Conservation (phyloP, 2,797 vertebrate species). For the Microhierax caerulescens region DNA sequence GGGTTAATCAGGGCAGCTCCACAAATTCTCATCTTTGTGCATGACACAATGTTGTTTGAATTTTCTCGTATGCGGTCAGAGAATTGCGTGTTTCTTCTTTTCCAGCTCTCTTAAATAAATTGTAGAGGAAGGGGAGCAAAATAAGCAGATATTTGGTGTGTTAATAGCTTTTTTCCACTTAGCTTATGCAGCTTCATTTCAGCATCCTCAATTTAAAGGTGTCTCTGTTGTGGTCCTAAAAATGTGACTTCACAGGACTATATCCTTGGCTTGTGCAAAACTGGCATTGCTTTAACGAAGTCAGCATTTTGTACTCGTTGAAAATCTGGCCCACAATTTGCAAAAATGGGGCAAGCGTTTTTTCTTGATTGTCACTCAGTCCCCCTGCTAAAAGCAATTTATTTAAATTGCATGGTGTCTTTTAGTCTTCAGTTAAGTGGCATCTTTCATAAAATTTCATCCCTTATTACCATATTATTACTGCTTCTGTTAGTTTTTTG, state of each 20-base stretch:
- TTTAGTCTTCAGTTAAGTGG: conserved; percentile 41
- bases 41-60: not conserved
- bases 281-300: not conserved
- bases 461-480: conserved; percentile 36
- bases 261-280: not conserved
- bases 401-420: conserved; percentile 48
- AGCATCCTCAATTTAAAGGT: not conserved
- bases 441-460: conserved; percentile 31
- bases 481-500: not conserved
- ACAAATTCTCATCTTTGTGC: not conserved
- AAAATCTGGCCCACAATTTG: not conserved
- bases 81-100: not conserved
- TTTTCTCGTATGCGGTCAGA: not conserved
- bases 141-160: not conserved
- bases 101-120: not conserved
- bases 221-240: not conserved
- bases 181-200: not conserved
- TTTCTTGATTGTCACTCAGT: not conserved
- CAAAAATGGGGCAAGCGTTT: not conserved
- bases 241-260: not conserved
- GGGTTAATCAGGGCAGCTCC: not conserved
- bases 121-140: not conserved
- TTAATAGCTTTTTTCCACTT: not conserved
- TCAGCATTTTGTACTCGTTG: not conserved
- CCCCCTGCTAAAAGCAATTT: conserved; percentile 26